Base-by-base conservation (phyloP, 2,113 vertebrate species). In the Phaethornis superciliosus region DNA sequence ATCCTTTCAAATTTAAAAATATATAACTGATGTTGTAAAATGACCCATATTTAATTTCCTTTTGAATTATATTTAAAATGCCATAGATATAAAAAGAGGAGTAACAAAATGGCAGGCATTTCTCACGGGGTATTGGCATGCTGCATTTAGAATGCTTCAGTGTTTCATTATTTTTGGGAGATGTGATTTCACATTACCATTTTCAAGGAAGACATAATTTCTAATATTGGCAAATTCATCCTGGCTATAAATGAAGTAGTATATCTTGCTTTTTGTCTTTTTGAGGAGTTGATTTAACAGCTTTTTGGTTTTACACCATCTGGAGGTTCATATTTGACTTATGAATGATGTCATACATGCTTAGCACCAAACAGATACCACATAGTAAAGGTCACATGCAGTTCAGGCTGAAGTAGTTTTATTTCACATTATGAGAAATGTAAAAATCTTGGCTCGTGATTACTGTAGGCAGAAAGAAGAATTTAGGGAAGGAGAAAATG, bases 251-350 rank as follows among this genome's bases (percentile, higher is more conserved):
- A 67, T 56, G n/a, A 71, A 60, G 32, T 51, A 64, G 65, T 69
- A 10, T 59, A 20, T 88, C 91, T 93, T 89, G 65, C 68, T 92
- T 67, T 70, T 89, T 94, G 93, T 88, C 12, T 19, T 93, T 80
- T 81, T 81, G 91, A 85, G 90, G 93, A 91, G 69, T 51, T 82
- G 54, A 49, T 92, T 90, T 32, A 84, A 54, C 55, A 95, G 82
- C 64, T 89, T 93, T 93, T 95, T 60, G 47, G 72, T 95, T 96
- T 97, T 95, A 74, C 30, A 60, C 92, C 85, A 96, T 96, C 90
- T 98, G 97, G 95, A 96, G 74, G 32, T 95, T 97, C 75, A 81
- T 90, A 75, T 90, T 91, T 95, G 92, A 88, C 89, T 96, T 95
- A 81, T 75, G 81, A 95, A 94, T 95, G 91, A 97, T 93, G 89